phyloP scores from a whole-genome alignment of 2,888 invertebrate genomes.

The Acronicta aceris region DNA sequence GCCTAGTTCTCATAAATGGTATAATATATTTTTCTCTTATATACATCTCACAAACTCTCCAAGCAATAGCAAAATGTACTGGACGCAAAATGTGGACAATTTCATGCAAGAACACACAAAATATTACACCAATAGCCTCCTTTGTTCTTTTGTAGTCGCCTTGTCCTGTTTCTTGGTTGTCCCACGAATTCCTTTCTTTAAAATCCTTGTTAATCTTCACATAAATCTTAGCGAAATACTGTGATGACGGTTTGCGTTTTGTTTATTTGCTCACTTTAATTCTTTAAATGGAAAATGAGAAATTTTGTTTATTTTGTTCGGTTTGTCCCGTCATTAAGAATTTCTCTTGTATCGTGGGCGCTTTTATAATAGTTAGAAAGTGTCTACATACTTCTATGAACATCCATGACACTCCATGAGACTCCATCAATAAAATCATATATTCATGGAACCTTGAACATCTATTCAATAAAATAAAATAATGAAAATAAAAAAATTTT shows the following conservation, averaged over 20 bases:
- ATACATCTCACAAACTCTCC: not conserved
- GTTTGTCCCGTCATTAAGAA: no score
- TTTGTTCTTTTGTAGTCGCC: constrained; percentile 54
- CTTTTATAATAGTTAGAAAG: no score
- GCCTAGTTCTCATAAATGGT: no score
- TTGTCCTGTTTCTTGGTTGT: constrained; percentile 36
- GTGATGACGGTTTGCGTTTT: constrained; percentile 40
- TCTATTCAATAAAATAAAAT: no score
- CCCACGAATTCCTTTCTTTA: constrained; percentile 43
- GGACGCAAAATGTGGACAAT: constrained; percentile 21
- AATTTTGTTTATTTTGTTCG: not conserved
- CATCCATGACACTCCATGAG: no score
- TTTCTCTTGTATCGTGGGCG: no score
- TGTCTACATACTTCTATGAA: no score
- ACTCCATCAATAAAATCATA: no score
- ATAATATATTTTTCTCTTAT: no score
- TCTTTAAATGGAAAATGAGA: constrained; percentile 12
- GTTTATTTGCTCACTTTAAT: constrained; percentile 24
- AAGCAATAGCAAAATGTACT: constrained; percentile 1
- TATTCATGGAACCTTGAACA: no score
- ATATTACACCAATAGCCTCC: constrained; percentile 43
- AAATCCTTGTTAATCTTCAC: constrained; percentile 53
- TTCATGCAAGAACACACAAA: constrained; percentile 32
- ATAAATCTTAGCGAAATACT: constrained; percentile 44
- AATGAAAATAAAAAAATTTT: no score